Conservation (phyloP, 1,140 invertebrate species). For the Orius laevigatus region DNA sequence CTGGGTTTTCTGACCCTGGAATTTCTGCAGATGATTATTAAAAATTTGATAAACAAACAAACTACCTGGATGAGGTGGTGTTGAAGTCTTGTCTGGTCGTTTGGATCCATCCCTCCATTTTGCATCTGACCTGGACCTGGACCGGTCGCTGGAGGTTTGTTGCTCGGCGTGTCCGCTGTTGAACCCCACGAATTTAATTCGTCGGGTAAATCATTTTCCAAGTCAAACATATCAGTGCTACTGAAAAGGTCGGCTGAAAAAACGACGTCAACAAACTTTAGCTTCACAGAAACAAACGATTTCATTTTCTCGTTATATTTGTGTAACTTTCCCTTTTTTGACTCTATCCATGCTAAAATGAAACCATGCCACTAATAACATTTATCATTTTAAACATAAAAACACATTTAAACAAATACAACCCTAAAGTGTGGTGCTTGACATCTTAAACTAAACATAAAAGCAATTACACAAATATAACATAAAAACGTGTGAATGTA, state of each 20-base stretch:
- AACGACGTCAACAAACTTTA: too few species aligned
- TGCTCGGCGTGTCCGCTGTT: constrained; percentile 31
- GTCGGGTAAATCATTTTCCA: constrained; percentile 84
- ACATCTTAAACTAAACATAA: too few species aligned
- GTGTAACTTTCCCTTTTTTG: neutral
- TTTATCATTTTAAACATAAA: neutral
- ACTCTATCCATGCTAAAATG: too few species aligned
- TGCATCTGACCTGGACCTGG: constrained; percentile 55
- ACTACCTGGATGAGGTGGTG: constrained; percentile 7
- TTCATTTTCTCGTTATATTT: constrained; percentile 7
- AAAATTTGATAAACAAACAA: neutral
- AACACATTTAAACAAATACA: constrained; percentile 9
- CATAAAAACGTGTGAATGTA: too few species aligned
- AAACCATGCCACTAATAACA: too few species aligned
- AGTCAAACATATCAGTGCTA: constrained; percentile 65
- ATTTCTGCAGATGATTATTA: constrained; percentile 10
- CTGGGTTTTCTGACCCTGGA: constrained; percentile 50
- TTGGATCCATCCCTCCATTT: constrained; percentile 45
- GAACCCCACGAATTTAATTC: constrained; percentile 53
- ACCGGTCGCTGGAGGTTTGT: constrained; percentile 55
- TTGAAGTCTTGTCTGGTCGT: constrained; percentile 31
- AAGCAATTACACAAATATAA: too few species aligned
- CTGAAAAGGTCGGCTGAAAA: constrained; percentile 44
- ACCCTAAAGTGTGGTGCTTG: constrained; percentile 8
- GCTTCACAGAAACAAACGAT: neutral